Conservation (phyloP, 2,888 invertebrate species). For the Plebejus argus region DNA sequence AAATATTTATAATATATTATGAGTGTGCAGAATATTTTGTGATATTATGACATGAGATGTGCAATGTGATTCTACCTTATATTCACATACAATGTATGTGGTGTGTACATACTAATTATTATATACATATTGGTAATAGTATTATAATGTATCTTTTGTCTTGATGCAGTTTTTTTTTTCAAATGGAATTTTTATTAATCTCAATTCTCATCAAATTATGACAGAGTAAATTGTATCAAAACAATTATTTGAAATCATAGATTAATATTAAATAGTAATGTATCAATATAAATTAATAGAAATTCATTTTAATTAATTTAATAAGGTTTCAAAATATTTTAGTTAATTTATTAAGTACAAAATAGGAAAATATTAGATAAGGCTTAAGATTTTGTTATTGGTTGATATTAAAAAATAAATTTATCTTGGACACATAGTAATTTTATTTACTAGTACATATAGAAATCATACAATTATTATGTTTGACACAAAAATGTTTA, state of each 20-base stretch:
- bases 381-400: slow-evolving; percentile 29
- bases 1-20: background rate
- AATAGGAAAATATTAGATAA: slow-evolving; percentile 29
- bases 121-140: background rate
- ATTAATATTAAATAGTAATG: background rate
- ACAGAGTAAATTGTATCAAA: background rate
- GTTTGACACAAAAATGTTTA: background rate
- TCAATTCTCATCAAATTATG: background rate
- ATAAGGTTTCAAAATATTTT: slow-evolving; percentile 10
- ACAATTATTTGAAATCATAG: slow-evolving; percentile 3
- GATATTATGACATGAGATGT: background rate
- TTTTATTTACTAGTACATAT: slow-evolving; percentile 27
- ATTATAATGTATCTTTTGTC: slow-evolving; percentile 17
- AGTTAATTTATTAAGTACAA: slow-evolving; percentile 31
- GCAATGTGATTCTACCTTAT: slow-evolving; percentile 28
- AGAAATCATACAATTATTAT: background rate
- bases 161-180: background rate
- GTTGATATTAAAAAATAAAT: slow-evolving; percentile 32
- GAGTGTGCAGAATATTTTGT: background rate
- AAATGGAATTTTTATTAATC: background rate
- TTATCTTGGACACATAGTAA: slow-evolving; percentile 30
- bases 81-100: slow-evolving; percentile 20
- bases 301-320: slow-evolving; percentile 9
- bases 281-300: background rate
- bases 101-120: background rate